Evolutionary conservation across 2,113 vertebrate species (phyloP).

Genomic region (Malurus melanocephalus): DNA sequence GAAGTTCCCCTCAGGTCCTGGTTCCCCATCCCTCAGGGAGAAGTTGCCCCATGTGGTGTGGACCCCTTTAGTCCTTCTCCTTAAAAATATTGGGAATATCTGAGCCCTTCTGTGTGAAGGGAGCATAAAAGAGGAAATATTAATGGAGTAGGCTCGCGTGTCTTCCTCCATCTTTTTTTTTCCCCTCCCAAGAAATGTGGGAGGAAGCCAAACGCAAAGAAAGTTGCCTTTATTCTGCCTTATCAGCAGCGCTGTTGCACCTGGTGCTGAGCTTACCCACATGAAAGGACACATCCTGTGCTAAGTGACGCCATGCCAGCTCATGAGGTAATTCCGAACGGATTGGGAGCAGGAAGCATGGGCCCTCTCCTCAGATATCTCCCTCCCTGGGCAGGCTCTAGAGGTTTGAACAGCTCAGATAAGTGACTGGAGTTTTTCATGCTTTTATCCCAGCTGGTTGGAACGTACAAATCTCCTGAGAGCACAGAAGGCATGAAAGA

Average conservation of each 20-base stretch:
- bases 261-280: background rate
- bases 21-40: background rate
- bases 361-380: background rate
- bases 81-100: background rate
- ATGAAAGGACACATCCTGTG: background rate
- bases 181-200: background rate
- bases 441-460: background rate
- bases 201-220: conserved; percentile 4
- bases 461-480: background rate
- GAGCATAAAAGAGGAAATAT: background rate
- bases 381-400: background rate
- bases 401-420: background rate
- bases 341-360: background rate
- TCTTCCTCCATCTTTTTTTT: background rate
- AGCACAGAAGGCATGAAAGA: background rate
- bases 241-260: conserved; percentile 7
- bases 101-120: background rate
- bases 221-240: background rate
- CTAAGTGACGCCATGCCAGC: background rate
- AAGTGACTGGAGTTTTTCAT: background rate
- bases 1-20: background rate
- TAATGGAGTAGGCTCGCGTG: accelerated
- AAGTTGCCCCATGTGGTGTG: background rate
- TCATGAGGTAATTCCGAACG: background rate
- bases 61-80: accelerated